Evolutionary conservation across 2,888 invertebrate genomes (phyloP).

Genomic region (Hedya salicella): DNA sequence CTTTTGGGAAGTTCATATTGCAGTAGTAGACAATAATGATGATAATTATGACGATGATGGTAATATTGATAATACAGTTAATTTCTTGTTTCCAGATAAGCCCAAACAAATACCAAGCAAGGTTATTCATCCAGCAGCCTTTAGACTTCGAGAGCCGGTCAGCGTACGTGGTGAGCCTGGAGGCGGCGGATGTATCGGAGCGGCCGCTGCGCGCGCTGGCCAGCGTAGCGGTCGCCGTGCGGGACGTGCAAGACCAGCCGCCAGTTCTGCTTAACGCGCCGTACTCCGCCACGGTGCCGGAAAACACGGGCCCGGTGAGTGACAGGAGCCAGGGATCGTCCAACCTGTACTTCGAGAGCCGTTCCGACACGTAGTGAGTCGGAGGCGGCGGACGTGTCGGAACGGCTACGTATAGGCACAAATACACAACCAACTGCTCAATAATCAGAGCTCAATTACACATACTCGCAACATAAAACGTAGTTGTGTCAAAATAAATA

Average conservation of each 20-base stretch:
- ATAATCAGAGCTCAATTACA: too few species aligned
- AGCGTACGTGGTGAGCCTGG: constrained; percentile 88
- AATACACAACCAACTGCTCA: too few species aligned
- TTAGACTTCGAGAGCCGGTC: constrained; percentile 92
- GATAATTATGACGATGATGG: too few species aligned
- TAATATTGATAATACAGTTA: too few species aligned
- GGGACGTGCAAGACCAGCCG: constrained; percentile 93
- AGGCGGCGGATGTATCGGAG: constrained; percentile 87
- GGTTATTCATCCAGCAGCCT: constrained; percentile 86
- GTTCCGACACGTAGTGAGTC: background rate
- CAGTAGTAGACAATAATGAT: too few species aligned
- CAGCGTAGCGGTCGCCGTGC: constrained; percentile 89
- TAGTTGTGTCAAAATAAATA: too few species aligned
- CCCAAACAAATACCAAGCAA: constrained; percentile 89
- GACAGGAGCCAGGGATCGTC: too few species aligned
- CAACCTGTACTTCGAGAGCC: background rate
- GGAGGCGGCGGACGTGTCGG: background rate
- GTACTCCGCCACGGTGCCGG: constrained; percentile 90
- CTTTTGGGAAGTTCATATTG: too few species aligned
- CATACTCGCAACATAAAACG: too few species aligned
- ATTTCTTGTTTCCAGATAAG: constrained; percentile 77
- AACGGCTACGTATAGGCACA: too few species aligned
- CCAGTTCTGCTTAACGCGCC: constrained; percentile 93
- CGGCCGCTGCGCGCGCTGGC: constrained; percentile 88
- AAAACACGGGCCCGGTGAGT: constrained; percentile 88